Percentiles rank a stretch among this genome's conserved stretches.
These are phyloP conservation scores for Oreochromis niloticus DNA, from an alignment of 2,113 vertebrate genomes.

Conservation along the genomic window DNA sequence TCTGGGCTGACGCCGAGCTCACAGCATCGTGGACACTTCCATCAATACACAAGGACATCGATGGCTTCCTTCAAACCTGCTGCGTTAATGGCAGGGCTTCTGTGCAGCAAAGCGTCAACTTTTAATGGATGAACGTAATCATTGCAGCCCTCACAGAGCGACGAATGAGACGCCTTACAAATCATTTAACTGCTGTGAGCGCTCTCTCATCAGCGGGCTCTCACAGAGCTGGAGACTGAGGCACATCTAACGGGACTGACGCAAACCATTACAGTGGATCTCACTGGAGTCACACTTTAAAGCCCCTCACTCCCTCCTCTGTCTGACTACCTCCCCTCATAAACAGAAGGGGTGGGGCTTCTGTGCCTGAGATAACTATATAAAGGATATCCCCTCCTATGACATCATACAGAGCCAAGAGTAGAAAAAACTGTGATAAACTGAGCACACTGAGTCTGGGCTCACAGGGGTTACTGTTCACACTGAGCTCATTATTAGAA, in stretches of 20 bases:
- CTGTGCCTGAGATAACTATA: not conserved
- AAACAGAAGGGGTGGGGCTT: not conserved
- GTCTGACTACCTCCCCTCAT: not conserved
- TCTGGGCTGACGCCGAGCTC: not conserved
- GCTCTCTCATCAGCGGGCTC: no score
- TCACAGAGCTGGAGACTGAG: not conserved
- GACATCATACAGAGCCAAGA: not conserved
- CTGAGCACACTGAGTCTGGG: not conserved
- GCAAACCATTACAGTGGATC: not conserved
- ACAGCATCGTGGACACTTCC: not conserved
- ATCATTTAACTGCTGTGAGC: not conserved
- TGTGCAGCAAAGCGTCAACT: not conserved
- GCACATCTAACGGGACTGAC: not conserved
- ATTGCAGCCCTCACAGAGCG: not conserved
- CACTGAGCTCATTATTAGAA: not conserved
- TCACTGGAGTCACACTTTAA: not conserved
- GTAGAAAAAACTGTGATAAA: not conserved
- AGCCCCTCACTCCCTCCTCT: not conserved
- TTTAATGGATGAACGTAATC: not conserved
- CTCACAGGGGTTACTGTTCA: not conserved
- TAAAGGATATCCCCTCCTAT: not conserved
- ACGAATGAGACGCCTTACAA: not conserved
- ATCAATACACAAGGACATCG: not conserved
- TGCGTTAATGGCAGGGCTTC: not conserved
- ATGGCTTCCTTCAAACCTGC: not conserved